Conservation (phyloP, 2,113 vertebrate genomes). For the Muntiacus muntjak region DNA sequence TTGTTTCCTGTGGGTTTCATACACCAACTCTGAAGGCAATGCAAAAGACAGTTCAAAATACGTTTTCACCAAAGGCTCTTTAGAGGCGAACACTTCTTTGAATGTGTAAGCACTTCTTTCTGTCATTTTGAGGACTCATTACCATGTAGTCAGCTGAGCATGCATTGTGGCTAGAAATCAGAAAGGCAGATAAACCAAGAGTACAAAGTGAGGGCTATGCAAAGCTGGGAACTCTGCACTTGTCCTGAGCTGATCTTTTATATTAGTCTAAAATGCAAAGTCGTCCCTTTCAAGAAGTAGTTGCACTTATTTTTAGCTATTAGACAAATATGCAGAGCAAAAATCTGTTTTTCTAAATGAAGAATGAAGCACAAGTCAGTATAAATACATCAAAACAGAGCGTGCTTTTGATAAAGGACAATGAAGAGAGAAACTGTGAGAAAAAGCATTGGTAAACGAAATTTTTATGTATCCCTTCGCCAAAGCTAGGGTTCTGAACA, state of each 20-base stretch:
- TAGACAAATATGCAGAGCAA: slow-evolving; percentile 18
- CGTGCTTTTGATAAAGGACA: slow-evolving; percentile 20
- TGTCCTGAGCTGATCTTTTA: not conserved
- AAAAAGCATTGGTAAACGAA: slow-evolving; percentile 50
- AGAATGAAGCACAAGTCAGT: not conserved
- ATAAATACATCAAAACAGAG: slow-evolving; percentile 51
- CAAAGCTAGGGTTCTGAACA: slow-evolving; percentile 58
- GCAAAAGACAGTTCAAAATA: slow-evolving; percentile 5
- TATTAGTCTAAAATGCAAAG: slow-evolving; percentile 26
- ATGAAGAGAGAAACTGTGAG: slow-evolving; percentile 23
- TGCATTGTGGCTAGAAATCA: slow-evolving; percentile 22
- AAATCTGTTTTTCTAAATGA: slow-evolving; percentile 33
- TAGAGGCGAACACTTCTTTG: not conserved
- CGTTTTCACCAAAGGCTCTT: slow-evolving; percentile 23
- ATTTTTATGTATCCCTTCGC: slow-evolving; percentile 63
- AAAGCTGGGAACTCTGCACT: not conserved
- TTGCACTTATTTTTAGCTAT: slow-evolving; percentile 38
- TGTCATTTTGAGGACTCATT: slow-evolving; percentile 33
- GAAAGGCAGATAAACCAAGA: slow-evolving; percentile 26
- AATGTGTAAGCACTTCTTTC: slow-evolving; percentile 21
- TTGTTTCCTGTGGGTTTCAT: not conserved
- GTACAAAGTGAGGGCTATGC: not conserved
- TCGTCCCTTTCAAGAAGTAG: not conserved
- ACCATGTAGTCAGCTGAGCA: not conserved
- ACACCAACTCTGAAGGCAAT: not conserved